Evolutionary conservation across 2,888 invertebrate genomes (phyloP).

Genomic region (Thumatha senex): DNA sequence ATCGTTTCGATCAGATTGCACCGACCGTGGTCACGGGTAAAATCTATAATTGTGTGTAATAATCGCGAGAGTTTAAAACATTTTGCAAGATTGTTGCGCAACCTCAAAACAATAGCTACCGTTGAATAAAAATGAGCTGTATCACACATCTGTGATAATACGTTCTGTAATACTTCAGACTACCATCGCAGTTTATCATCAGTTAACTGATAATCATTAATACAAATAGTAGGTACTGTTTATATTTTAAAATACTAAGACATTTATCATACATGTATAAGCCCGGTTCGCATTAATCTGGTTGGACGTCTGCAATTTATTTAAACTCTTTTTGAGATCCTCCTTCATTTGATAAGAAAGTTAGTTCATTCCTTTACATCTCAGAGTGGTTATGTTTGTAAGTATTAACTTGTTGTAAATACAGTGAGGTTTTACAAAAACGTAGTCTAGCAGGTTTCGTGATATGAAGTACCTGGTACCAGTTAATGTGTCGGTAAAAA

Average conservation of each 20-base stretch:
- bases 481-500: not conserved
- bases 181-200: conserved; percentile 20
- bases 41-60: no score
- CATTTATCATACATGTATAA: no score
- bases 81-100: conserved; percentile 46
- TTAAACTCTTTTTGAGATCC: not conserved
- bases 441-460: not conserved
- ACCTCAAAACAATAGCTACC: conserved; percentile 41
- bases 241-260: not conserved
- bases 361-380: no score
- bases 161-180: conserved; percentile 20
- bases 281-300: not conserved
- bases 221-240: not conserved
- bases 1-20: no score
- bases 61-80: no score
- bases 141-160: conserved; percentile 33
- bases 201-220: not conserved
- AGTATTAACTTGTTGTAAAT: no score
- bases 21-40: no score
- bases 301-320: conserved; percentile 4
- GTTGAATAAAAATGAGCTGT: conserved; percentile 13
- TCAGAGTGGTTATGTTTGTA: no score
- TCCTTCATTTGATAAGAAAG: no score
- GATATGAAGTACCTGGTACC: not conserved
- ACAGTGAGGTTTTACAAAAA: not conserved